Percentiles rank a stretch among this genome's conserved stretches.
Evolutionary conservation across 1,140 invertebrate species (phyloP).

Genomic region (Diabrotica virgifera): DNA sequence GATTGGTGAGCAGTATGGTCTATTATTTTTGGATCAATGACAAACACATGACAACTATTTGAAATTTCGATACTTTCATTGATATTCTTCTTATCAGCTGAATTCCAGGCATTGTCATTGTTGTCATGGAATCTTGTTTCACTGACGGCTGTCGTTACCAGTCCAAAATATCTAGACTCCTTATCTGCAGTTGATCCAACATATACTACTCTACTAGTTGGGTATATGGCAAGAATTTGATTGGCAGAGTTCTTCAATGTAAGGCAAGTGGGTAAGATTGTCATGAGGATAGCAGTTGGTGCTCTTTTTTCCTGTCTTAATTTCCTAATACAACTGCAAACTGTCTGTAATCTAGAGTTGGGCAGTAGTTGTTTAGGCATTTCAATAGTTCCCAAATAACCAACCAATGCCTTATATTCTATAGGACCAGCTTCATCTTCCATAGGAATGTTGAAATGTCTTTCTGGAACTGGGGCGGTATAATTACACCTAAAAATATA

Average conservation of each 20-base stretch:
- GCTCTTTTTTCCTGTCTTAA: constrained; percentile 84
- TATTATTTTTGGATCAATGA: constrained; percentile 79
- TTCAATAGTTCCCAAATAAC: constrained; percentile 93
- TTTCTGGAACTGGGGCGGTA: not conserved
- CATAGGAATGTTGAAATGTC: constrained; percentile 23
- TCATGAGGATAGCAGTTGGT: constrained; percentile 83
- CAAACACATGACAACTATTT: constrained; percentile 94
- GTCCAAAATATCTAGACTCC: constrained; percentile 87
- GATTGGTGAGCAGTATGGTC: constrained; percentile 76
- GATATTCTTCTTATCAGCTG: constrained; percentile 31
- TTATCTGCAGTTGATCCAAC: constrained; percentile 87
- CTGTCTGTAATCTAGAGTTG: constrained; percentile 68
- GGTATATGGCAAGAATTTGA: constrained; percentile 75
- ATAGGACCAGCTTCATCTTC: constrained; percentile 56
- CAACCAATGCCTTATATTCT: constrained; percentile 82
- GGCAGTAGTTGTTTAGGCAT: constrained; percentile 84
- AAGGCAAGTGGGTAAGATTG: constrained; percentile 75
- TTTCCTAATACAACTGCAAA: constrained; percentile 80
- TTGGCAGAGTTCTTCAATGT: constrained; percentile 69
- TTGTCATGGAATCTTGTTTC: constrained; percentile 39
- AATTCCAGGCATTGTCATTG: constrained; percentile 26
- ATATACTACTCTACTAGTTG: constrained; percentile 80
- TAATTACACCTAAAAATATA: not conserved
- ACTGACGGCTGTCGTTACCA: constrained; percentile 76
- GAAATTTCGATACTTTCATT: constrained; percentile 59